phyloP scores from a whole-genome alignment of 2,797 vertebrate species.

The Lacerta viridis region DNA sequence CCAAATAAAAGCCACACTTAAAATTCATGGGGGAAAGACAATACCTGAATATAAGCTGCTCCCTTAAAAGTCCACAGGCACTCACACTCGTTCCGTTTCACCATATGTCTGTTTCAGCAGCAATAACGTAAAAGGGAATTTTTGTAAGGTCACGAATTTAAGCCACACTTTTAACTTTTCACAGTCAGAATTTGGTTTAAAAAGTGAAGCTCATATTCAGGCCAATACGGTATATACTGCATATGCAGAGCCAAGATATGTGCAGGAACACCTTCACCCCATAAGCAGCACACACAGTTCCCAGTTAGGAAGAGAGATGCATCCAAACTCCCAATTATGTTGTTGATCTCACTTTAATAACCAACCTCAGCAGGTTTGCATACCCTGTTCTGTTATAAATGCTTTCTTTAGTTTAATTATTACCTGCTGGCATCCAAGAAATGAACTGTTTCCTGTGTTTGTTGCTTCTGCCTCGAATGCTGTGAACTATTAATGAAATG shows the following conservation, averaged over 20 bases:
- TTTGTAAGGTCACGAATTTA: too few species aligned
- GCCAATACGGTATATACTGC: not conserved
- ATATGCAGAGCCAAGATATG: not conserved
- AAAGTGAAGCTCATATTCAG: not conserved
- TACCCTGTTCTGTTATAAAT: not conserved
- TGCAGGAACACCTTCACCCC: not conserved
- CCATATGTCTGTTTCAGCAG: too few species aligned
- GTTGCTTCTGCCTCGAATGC: not conserved
- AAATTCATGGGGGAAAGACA: too few species aligned
- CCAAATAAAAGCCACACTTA: too few species aligned
- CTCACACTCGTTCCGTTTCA: too few species aligned
- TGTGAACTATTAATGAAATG: constrained; percentile 10
- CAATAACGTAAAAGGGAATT: too few species aligned
- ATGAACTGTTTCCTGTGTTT: not conserved
- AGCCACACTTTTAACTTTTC: too few species aligned
- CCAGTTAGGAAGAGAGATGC: not conserved
- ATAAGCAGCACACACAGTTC: not conserved
- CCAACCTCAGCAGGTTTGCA: not conserved
- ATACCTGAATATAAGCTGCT: too few species aligned
- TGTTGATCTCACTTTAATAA: not conserved
- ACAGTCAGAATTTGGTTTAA: too few species aligned
- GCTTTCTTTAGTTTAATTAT: constrained; percentile 26
- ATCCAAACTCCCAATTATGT: not conserved
- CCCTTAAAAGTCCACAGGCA: too few species aligned
- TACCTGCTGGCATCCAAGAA: constrained; percentile 21